These are phyloP conservation scores for Mormyrops boulengeri DNA, from an alignment of 2,797 vertebrate species.

Conservation along the genomic window DNA sequence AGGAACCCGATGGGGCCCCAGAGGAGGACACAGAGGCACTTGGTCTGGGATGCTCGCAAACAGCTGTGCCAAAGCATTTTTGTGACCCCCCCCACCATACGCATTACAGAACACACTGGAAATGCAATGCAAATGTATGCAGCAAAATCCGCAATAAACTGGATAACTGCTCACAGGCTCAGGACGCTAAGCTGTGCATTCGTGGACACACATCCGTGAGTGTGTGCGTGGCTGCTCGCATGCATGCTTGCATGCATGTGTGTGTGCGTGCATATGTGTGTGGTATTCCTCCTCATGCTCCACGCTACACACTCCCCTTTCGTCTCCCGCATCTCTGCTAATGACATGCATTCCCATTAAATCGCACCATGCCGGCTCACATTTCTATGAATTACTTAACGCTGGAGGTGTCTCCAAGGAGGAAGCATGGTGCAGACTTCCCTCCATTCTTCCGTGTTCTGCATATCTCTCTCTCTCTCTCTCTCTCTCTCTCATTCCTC, in stretches of 20 bases:
- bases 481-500: background rate
- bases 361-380: background rate
- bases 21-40: background rate
- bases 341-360: constrained; percentile 11
- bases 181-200: background rate
- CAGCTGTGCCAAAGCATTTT: constrained; percentile 4
- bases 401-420: constrained; percentile 5
- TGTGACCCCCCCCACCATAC: background rate
- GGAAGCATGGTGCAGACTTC: background rate
- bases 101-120: background rate
- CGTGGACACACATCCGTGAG: background rate
- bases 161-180: background rate
- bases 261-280: background rate
- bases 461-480: background rate
- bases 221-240: background rate
- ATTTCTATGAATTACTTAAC: constrained; percentile 12
- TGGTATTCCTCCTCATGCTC: background rate
- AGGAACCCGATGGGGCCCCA: background rate
- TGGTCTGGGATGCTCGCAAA: background rate
- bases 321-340: background rate
- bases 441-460: background rate
- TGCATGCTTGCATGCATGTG: background rate
- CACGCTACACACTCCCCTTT: background rate
- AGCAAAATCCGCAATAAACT: constrained; percentile 2
- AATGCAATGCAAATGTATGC: constrained; percentile 4